These are phyloP conservation scores for Bombyx mori DNA, from an alignment of 1,140 invertebrate genomes.

Conservation along the genomic window ASM3026992v2 NC_085123.1:14921001-14921500, in stretches of 20 bases:
- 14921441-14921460: constrained; percentile 86
- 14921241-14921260: constrained; percentile 88
- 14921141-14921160: constrained; percentile 92
- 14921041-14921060: constrained; percentile 64
- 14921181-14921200: constrained; percentile 89
- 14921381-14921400: constrained; percentile 81
- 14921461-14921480: constrained; percentile 92
- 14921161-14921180: constrained; percentile 86
- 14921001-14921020: constrained; percentile 37
- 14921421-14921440: constrained; percentile 81
- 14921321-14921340: constrained; percentile 92
- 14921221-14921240: constrained; percentile 88
- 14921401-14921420: constrained; percentile 86
- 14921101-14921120: constrained; percentile 80
- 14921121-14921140: constrained; percentile 88
- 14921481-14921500: constrained; percentile 87
- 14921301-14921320: constrained; percentile 96
- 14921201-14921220: constrained; percentile 81
- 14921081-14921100: constrained; percentile 50
- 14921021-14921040: constrained; percentile 47
- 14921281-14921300: constrained; percentile 91
- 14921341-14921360: constrained; percentile 88
- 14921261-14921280: constrained; percentile 94
- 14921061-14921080: constrained; percentile 34
- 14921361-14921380: constrained; percentile 88